Evolutionary conservation across 92 coral and sea anemone species (phyloP), one percentile per base, ranked within the genome.

Genomic region (Desmophyllum pertusum): DNA sequence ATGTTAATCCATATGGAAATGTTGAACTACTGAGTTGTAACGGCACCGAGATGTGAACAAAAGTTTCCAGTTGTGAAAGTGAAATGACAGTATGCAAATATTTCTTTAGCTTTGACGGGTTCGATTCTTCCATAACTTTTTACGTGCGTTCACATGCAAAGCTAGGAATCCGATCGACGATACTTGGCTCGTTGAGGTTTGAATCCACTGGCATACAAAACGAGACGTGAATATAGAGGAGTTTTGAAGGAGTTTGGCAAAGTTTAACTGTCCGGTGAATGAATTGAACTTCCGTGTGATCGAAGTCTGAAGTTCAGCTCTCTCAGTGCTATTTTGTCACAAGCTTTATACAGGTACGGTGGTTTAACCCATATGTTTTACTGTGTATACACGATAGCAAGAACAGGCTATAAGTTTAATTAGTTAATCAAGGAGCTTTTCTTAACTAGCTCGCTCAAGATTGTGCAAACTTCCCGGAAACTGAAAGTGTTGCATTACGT

Each of bases 11-110:
- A 6, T 10, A 59, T 59, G 65, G 33, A 59, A 59, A 59, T 59
- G 35, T 8, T 59, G 65, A 59, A 37, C 45, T 67, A 43, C 19
- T 18, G 23, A n/a, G 31, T 43, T n/a, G 39, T 21, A 19, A 42
- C 19, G 29, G 41, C 43, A 15, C 31, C 67, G 23, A 7, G 39
- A 1, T 35, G 76, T 37, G 31, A 69, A 19, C 17, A 19, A 63
- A 31, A 39, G 76, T 37, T 51, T 69, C 67, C 76, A 33, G 36
- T 35, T n/a, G 76, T 67, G 35, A 65, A 30, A n/a, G 18, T 79
- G 37, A 80, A 80, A 80, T 43, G 59, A 69, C 19, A 36, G 31
- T 69, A 80, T 80, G 84, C 77, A 80, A 80, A 80, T n/a, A n/a
- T 67, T 19, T 52, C 7, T 36, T 14, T 37, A n/a, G n/a, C 77